Conservation (phyloP, 2,888 invertebrate species). For the Callimorpha dominula region DNA sequence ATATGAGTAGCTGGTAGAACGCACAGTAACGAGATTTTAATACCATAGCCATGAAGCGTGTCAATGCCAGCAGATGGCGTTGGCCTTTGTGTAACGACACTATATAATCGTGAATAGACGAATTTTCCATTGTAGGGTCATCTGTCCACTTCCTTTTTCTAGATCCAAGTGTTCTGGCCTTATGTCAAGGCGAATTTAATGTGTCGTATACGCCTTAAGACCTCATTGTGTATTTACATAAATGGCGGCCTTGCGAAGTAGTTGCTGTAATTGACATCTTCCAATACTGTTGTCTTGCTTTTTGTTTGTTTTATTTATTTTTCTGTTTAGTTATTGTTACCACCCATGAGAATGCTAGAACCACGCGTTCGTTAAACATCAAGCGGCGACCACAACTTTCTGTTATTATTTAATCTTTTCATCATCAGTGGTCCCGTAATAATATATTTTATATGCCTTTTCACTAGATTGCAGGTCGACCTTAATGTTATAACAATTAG, state of each 20-base stretch:
- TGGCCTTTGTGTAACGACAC: constrained; percentile 55
- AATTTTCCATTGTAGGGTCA: constrained; percentile 63
- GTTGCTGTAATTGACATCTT: constrained; percentile 62
- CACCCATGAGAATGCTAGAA: not conserved
- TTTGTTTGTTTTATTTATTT: constrained; percentile 2
- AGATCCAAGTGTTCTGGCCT: constrained; percentile 60
- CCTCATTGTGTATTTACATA: constrained; percentile 80
- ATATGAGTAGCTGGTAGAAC: not conserved
- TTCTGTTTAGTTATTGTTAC: not conserved
- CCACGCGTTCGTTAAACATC: too few species aligned
- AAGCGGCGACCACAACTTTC: too few species aligned
- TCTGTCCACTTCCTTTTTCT: constrained; percentile 71
- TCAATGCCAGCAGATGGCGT: constrained; percentile 39
- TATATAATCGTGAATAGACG: constrained; percentile 66
- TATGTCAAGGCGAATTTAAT: constrained; percentile 78
- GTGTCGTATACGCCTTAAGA: constrained; percentile 67
- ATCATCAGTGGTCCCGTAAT: not conserved
- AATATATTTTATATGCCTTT: not conserved
- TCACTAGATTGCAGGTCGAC: not conserved
- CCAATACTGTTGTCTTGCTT: constrained; percentile 33
- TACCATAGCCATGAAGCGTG: constrained; percentile 30
- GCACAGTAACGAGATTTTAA: constrained; percentile 37
- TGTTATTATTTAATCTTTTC: not conserved
- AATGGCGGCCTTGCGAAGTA: constrained; percentile 66
- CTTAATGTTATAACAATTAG: too few species aligned